A percentile compares a stretch with the other conserved stretches of the same genome.
Evolutionary conservation across 2,113 vertebrate species (phyloP).

Genomic region (Isurus oxyrinchus): DNA sequence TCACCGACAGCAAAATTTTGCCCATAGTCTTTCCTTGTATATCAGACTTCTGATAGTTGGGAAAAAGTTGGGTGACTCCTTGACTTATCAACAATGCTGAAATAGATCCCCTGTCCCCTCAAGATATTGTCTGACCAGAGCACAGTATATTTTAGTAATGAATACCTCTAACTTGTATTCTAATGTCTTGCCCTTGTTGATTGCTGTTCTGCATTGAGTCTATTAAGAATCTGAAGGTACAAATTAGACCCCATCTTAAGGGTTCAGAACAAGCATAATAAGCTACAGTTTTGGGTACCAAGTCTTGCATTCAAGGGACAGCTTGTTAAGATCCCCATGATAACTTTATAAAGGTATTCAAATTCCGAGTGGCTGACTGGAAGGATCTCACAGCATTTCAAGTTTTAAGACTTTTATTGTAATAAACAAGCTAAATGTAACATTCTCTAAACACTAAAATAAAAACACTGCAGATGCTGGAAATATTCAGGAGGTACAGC

Average conservation of each 20-base stretch:
- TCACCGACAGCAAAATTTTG: too few relatives aligned
- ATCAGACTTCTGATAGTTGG: neutral
- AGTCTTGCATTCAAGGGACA: neutral
- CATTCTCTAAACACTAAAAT: too few relatives aligned
- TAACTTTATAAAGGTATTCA: too few relatives aligned
- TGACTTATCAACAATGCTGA: neutral
- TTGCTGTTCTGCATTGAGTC: neutral
- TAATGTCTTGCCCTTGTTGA: neutral
- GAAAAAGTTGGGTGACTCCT: neutral
- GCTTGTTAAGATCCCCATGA: too few relatives aligned
- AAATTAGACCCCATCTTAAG: neutral
- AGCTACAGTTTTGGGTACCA: neutral
- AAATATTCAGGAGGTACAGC: too few relatives aligned
- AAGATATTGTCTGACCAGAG: neutral
- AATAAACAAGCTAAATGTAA: too few relatives aligned
- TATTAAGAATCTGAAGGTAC: neutral
- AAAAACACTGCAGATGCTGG: too few relatives aligned
- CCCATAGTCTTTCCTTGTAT: neutral
- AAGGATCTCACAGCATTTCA: too few relatives aligned
- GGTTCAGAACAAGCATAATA: neutral
- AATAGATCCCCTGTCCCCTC: neutral
- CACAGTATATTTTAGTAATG: neutral
- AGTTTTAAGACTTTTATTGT: too few relatives aligned
- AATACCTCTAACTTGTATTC: neutral
- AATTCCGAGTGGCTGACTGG: too few relatives aligned